Conservation (phyloP, 2,113 vertebrate species). For the Accipiter cooperii region DNA sequence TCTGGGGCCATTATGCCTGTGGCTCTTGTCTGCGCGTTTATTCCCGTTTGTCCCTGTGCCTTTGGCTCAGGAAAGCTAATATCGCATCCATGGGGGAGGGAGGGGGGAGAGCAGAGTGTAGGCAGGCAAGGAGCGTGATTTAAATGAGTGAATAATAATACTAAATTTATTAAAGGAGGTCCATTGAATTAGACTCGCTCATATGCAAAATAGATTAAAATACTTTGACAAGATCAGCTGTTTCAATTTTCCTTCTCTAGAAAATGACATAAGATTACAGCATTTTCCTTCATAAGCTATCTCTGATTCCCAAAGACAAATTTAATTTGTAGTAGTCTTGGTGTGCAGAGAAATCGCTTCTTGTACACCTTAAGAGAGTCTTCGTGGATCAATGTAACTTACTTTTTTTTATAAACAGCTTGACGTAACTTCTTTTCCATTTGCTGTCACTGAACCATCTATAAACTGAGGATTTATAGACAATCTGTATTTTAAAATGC, state of each 20-base stretch:
- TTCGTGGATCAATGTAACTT: neutral
- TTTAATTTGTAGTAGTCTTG: neutral
- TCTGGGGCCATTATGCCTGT: neutral
- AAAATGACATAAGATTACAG: neutral
- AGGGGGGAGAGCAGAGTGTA: neutral
- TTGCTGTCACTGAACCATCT: neutral
- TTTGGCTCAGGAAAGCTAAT: neutral
- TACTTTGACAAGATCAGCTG: neutral
- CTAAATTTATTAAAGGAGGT: neutral
- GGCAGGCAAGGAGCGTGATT: neutral
- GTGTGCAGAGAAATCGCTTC: neutral
- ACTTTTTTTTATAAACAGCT: neutral
- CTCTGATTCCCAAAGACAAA: neutral
- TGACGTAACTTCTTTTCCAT: neutral
- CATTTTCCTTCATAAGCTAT: neutral
- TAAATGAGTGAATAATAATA: neutral
- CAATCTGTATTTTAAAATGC: neutral
- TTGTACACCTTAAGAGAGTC: neutral
- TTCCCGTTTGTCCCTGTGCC: neutral
- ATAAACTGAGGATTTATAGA: neutral
- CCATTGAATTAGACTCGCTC: neutral
- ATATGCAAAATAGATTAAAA: neutral
- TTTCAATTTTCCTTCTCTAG: neutral
- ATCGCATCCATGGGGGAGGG: neutral
- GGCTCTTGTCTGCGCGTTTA: neutral